A percentile compares a stretch with the other conserved stretches of the same genome.
Evolutionary conservation across 1,140 invertebrate genomes (phyloP).

Genomic region (Psilanteris sp.): DNA sequence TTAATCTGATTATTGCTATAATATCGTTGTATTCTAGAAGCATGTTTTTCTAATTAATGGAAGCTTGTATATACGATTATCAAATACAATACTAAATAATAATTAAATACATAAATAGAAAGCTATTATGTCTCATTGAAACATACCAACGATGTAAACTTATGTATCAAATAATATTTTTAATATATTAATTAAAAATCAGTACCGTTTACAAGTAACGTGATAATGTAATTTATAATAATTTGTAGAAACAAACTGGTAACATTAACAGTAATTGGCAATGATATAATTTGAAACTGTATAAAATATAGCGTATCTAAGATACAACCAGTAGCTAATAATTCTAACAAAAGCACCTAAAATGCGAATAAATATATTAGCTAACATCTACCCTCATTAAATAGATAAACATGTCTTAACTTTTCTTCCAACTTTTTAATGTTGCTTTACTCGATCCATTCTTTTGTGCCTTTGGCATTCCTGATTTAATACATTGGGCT

Average conservation of each 20-base stretch:
- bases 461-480: conserved; percentile 70
- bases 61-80: conserved; percentile 8
- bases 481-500: conserved; percentile 72
- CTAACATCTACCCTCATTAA: neutral
- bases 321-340: neutral
- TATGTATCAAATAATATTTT: too few species aligned
- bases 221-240: too few species aligned
- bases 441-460: neutral
- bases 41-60: conserved; percentile 2
- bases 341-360: conserved; percentile 1
- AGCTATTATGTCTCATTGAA: too few species aligned
- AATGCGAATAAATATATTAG: conserved; percentile 17
- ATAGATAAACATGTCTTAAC: conserved; percentile 1
- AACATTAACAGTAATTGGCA: too few species aligned
- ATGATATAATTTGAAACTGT: too few species aligned
- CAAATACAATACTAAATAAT: too few species aligned
- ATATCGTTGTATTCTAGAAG: conserved; percentile 13
- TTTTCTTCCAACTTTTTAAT: conserved; percentile 36
- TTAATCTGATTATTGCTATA: conserved; percentile 15
- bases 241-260: too few species aligned
- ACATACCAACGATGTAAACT: too few species aligned
- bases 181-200: too few species aligned
- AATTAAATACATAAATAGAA: too few species aligned
- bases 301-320: too few species aligned
- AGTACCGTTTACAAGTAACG: too few species aligned